Conservation (phyloP, 2,113 vertebrate species). For the Cololabis saira region DNA sequence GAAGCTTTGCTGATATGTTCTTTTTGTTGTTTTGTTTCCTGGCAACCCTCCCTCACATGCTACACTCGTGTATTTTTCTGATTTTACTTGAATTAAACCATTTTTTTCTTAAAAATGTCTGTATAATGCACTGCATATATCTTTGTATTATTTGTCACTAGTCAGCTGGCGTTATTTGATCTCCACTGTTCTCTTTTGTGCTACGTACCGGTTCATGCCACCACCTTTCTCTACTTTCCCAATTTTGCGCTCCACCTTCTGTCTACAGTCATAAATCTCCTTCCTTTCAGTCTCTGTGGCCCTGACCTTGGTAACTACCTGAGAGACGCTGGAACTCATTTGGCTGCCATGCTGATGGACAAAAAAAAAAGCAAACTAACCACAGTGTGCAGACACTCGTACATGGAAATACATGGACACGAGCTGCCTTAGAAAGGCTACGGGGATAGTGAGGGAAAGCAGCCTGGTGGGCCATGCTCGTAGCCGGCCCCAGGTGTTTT, state of each 20-base stretch:
- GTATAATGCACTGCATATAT: neutral
- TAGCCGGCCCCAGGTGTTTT: constrained; percentile 30
- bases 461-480: constrained; percentile 16
- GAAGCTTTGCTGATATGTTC: too few species aligned
- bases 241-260: constrained; percentile 35
- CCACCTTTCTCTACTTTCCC: constrained; percentile 27
- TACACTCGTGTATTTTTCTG: too few species aligned
- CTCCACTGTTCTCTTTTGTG: constrained; percentile 1
- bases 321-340: constrained; percentile 58
- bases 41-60: too few species aligned
- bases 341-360: constrained; percentile 41
- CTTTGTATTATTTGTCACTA: neutral
- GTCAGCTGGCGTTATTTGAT: constrained; percentile 9
- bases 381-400: neutral
- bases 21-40: too few species aligned
- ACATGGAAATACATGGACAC: neutral
- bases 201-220: neutral
- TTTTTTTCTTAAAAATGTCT: neutral
- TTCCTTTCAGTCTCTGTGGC: constrained; percentile 38
- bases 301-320: constrained; percentile 68
- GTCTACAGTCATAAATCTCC: constrained; percentile 53
- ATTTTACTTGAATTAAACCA: too few species aligned
- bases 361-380: constrained; percentile 39
- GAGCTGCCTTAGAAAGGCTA: neutral
- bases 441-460: neutral